Base-by-base conservation (phyloP, 2,888 invertebrate genomes). In the Zele albiditarsus region DNA sequence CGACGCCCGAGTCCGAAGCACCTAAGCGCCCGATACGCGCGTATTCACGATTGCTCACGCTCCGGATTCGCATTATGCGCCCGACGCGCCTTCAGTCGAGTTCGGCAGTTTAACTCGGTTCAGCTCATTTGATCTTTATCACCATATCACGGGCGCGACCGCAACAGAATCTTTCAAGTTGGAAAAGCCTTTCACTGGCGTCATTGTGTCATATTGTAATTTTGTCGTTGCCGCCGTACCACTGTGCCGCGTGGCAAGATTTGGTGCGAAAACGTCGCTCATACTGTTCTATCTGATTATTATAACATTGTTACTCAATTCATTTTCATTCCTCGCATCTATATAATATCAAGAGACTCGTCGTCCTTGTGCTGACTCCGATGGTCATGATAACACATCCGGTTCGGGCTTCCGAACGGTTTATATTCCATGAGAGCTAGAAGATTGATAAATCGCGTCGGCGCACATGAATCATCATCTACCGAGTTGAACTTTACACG, bases 131-230 rank as follows among this genome's bases (percentile, higher is more conserved):
- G 20, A n/a, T 38, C 38, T 60, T 70, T 70, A 38, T 38, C 38
- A 38, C 8, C 38, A 38, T 38, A 70, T 70, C 70, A 70, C 70
- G 70, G 70, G 70, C 60, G 70, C 58, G 70, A 57, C 58, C 31
- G 38, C 20, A 60, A 57, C 57, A 53, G 20, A 20, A 20, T 53
- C 8, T 6, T 53, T 53, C 5, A 53, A 53, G 53, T 53, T 20
- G 23, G 8, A 20, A 53, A 10, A 20, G 20, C 53, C 53, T n/a
- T 20, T 20, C 20, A 10, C 53, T 5, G 20, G 8, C 49, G n/a
- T 23, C 28, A 16, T 23, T 20, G 57, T 68, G 23, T 20, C 63
- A 20, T 5, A 46, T 53, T 33, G 68, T 68, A n/a, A 31, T 53
- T 28, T 57, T 27, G 53, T 57, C 42, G 57, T 53, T 12, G 42